These are phyloP conservation scores for Hapalemur alaotrensis DNA, from an alignment of 2,797 vertebrate species.

Conservation along the genomic window DNA sequence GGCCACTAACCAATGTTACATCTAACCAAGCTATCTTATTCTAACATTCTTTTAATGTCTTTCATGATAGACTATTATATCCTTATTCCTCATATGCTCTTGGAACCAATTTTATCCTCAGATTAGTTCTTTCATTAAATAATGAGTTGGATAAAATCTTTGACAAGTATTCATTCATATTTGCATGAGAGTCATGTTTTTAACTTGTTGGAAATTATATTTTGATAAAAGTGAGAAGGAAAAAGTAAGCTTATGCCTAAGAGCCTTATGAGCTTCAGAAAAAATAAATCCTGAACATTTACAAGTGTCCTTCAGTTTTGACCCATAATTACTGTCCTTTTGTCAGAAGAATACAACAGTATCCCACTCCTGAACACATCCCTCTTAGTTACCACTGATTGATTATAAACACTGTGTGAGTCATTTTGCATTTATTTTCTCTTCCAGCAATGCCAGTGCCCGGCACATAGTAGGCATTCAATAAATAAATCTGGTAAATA, in stretches of 20 bases:
- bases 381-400: not conserved
- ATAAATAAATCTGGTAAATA: not conserved
- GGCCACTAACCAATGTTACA: not conserved
- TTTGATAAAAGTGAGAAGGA: not conserved
- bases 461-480: not conserved
- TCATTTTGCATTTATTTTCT: not conserved
- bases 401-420: not conserved
- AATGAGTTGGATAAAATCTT: constrained; percentile 24
- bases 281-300: not conserved
- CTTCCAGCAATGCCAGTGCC: not conserved
- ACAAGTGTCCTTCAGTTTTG: not conserved
- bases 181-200: not conserved
- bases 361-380: not conserved
- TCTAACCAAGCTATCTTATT: not conserved
- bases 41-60: not conserved
- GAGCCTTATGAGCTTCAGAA: not conserved
- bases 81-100: not conserved
- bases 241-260: not conserved
- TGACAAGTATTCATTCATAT: constrained; percentile 10
- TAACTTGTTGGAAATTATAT: constrained; percentile 14
- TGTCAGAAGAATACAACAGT: not conserved
- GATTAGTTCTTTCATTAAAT: not conserved
- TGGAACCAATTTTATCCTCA: not conserved
- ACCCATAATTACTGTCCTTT: not conserved
- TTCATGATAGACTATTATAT: not conserved